Evolutionary conservation across 2,797 vertebrate species (phyloP).

Genomic region (Vespertilio murinus): DNA sequence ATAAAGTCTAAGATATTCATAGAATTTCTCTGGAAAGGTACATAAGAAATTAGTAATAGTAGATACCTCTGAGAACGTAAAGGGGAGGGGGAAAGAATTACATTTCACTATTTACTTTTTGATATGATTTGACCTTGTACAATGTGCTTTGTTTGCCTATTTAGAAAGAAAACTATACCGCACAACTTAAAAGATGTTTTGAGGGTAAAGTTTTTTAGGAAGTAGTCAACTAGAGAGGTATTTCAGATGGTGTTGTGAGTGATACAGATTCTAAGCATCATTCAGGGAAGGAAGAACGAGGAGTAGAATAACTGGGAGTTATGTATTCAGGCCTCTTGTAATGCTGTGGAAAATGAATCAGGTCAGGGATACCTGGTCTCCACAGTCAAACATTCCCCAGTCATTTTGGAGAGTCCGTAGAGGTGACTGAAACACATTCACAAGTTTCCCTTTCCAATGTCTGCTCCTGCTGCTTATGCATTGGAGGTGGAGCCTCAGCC

Average conservation of each 20-base stretch:
- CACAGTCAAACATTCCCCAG: not conserved
- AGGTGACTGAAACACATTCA: not conserved
- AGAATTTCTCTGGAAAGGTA: not conserved
- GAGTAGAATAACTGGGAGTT: not conserved
- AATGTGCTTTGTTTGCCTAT: not conserved
- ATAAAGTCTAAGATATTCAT: not conserved
- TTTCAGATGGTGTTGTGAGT: not conserved
- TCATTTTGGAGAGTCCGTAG: not conserved
- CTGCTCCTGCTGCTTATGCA: not conserved
- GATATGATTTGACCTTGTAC: not conserved
- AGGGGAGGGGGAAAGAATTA: not conserved
- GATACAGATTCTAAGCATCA: not conserved
- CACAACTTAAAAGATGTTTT: not conserved
- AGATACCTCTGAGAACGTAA: not conserved
- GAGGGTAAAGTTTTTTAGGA: not conserved
- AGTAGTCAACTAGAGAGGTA: not conserved
- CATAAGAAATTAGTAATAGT: not conserved
- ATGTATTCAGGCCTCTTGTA: not conserved
- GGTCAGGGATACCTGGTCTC: not conserved
- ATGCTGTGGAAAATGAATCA: not conserved
- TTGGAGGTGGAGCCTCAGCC: fast-evolving
- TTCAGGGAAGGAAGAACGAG: not conserved
- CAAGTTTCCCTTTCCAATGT: not conserved
- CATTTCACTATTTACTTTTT: not conserved
- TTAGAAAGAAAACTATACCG: conserved; percentile 16